Evolutionary conservation across 2,888 invertebrate species (phyloP), one percentile per base, ranked within the genome.

Genomic region (Laspeyria flexula): DNA sequence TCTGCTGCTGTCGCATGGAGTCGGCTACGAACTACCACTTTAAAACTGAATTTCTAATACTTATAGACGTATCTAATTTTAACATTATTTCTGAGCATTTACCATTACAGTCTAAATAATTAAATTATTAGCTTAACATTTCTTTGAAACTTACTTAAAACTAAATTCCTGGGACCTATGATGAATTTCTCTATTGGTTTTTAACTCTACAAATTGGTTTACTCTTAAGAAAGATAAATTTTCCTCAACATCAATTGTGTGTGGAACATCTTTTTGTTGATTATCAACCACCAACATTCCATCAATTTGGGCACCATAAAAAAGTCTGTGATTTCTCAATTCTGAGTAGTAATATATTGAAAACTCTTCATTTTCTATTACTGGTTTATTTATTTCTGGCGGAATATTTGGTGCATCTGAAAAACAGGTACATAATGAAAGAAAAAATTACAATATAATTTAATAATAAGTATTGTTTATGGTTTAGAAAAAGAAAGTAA

Each of bases 271-370:
- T 23, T 33, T 3, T 1, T 50, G 25, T 3, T 39, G 29, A 43
- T 43, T 31, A 13, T 52, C 60, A 13, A 69, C 65, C 13, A 39
- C 39, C 18, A 77, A 23, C 56, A 79, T 47, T n/a, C 70, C 76
- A 71, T 79, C 79, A 43, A 78, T 78, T 66, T 79, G 76, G 15
- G 79, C 77, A 40, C 75, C 74, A 72, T 79, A 79, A 23, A 79
- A 56, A n/a, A 79, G 45, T 38, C 54, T 60, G 55, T 78, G 70
- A 13, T 60, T 45, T 15, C 70, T 69, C 43, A 79, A 53, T 3
- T 46, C 54, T 23, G 75, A 43, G 25, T 33, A 55, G 34, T 67
- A 75, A 52, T 60, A 78, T 15, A 78, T 15, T 27, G 72, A 70
- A 51, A 80, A 80, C 51, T 80, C 79, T 58, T 75, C 79, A 69